Evolutionary conservation across 2,797 vertebrate genomes (phyloP).

Genomic region (Atherinosoma microstoma): DNA sequence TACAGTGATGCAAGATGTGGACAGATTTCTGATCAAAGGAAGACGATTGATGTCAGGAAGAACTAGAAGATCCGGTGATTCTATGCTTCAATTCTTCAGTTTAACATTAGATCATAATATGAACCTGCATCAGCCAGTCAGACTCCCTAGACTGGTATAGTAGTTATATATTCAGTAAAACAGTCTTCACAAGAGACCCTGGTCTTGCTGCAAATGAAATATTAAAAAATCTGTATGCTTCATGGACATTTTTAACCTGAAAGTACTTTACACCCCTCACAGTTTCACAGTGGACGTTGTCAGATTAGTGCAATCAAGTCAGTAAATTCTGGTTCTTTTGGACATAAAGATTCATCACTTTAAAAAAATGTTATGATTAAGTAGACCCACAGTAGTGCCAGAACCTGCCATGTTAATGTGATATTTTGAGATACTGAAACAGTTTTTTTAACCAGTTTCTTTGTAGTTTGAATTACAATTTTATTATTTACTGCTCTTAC

Average conservation of each 20-base stretch:
- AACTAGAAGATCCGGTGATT: background rate
- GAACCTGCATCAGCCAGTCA: background rate
- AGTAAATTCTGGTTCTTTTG: background rate
- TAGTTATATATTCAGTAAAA: background rate
- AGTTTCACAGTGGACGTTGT: background rate
- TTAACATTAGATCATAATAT: too few relatives aligned
- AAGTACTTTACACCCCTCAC: background rate
- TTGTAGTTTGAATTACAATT: too few relatives aligned
- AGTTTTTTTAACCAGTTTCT: too few relatives aligned
- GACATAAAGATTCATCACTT: background rate
- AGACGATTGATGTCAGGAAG: constrained; percentile 2
- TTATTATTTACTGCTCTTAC: too few relatives aligned
- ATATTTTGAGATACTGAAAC: background rate
- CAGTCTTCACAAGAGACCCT: background rate
- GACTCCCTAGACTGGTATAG: too few relatives aligned
- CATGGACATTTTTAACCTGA: background rate
- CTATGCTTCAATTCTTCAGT: too few relatives aligned
- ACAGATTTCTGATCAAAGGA: constrained; percentile 1
- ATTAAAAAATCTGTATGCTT: background rate
- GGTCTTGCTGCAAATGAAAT: background rate
- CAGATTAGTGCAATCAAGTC: background rate
- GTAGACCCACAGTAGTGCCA: too few relatives aligned
- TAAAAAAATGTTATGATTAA: background rate
- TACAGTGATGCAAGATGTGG: background rate
- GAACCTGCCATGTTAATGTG: background rate